A percentile compares a stretch with the other conserved stretches of the same genome.
Evolutionary conservation across 2,113 vertebrate species (phyloP).

Genomic region (Pionites leucogaster): DNA sequence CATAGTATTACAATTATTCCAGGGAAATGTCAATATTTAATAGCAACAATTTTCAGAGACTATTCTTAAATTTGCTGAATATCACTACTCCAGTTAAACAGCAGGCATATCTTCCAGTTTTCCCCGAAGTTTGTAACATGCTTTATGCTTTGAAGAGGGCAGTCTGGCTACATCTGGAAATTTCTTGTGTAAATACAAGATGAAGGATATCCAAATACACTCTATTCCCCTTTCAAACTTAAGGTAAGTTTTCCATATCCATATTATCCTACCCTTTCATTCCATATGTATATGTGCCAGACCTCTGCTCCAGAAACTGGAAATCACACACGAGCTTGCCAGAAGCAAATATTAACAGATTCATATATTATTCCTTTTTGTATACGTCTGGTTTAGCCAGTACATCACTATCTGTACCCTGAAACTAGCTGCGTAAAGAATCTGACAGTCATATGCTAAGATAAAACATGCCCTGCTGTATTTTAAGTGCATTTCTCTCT

Average conservation of each 20-base stretch:
- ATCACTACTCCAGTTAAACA: not conserved
- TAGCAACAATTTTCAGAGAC: not conserved
- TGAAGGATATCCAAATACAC: slow-evolving; percentile 69
- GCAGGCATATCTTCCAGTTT: not conserved
- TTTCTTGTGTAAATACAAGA: slow-evolving; percentile 71
- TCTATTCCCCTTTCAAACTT: slow-evolving; percentile 65
- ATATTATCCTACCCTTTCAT: slow-evolving; percentile 56
- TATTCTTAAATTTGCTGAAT: not conserved
- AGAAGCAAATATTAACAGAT: slow-evolving; percentile 66
- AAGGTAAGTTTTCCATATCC: slow-evolving; percentile 68
- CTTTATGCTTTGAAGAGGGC: slow-evolving; percentile 56
- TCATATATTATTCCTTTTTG: slow-evolving; percentile 63
- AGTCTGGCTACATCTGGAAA: slow-evolving; percentile 68
- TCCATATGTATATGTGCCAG: slow-evolving; percentile 55
- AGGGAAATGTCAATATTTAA: not conserved
- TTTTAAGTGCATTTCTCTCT: slow-evolving; percentile 61
- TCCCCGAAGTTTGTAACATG: not conserved
- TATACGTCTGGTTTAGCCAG: slow-evolving; percentile 51
- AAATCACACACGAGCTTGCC: slow-evolving; percentile 60
- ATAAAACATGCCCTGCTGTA: slow-evolving; percentile 51
- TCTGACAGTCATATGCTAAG: slow-evolving; percentile 7
- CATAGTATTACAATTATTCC: not conserved
- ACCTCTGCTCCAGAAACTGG: slow-evolving; percentile 61
- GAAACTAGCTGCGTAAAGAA: slow-evolving; percentile 28
- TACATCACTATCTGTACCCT: slow-evolving; percentile 49